Percentiles rank a stretch among this genome's conserved stretches.
These are phyloP conservation scores for Murina feae DNA, from an alignment of 2,113 vertebrate genomes.

Conservation along the genomic window DNA sequence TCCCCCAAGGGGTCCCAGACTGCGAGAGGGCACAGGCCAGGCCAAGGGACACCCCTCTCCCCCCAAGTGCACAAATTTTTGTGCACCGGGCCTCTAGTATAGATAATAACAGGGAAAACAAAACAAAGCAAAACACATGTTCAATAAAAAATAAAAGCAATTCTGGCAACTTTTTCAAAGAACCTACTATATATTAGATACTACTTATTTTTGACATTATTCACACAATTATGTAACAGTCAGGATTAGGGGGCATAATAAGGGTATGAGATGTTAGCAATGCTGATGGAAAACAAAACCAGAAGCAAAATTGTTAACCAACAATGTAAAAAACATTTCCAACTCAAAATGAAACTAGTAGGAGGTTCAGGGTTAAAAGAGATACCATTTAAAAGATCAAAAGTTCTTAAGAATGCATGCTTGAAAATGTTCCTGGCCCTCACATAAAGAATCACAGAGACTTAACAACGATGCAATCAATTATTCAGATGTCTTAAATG, in stretches of 20 bases:
- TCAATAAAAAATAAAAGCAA: neutral
- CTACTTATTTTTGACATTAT: neutral
- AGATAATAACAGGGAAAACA: neutral
- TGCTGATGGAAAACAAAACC: neutral
- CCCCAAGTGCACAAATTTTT: too few relatives aligned
- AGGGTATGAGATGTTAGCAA: neutral
- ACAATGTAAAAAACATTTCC: neutral
- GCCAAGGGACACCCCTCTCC: too few relatives aligned
- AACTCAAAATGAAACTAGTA: neutral
- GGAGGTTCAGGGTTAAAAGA: neutral
- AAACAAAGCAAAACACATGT: neutral
- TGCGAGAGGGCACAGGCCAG: too few relatives aligned
- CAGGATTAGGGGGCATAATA: neutral
- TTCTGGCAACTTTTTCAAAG: neutral
- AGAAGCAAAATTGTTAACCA: neutral
- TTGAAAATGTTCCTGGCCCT: neutral
- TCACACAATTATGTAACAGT: neutral
- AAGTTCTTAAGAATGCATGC: neutral
- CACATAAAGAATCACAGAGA: neutral
- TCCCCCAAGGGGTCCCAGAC: too few relatives aligned
- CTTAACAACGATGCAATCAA: neutral
- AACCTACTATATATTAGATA: neutral
- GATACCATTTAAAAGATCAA: neutral
- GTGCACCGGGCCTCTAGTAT: too few relatives aligned
- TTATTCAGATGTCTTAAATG: conserved; percentile 9